Evolutionary conservation across 2,888 invertebrate genomes (phyloP).

Genomic region (Trisateles emortualis): DNA sequence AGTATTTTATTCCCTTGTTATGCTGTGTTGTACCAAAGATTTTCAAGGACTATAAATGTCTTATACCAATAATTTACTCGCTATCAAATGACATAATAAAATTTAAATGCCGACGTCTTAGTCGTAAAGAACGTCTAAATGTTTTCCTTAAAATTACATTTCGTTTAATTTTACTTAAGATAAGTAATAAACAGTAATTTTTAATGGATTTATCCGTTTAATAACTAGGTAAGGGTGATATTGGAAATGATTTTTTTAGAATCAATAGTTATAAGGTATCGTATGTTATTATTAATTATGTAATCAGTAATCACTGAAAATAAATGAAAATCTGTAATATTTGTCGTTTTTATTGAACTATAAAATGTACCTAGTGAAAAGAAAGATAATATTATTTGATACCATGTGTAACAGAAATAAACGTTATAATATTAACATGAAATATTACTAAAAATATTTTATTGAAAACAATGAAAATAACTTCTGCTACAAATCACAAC

Average conservation of each 20-base stretch:
- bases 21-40: slow-evolving; percentile 57
- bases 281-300: slow-evolving; percentile 85
- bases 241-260: slow-evolving; percentile 87
- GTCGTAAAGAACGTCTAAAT: slow-evolving; percentile 48
- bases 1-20: slow-evolving; percentile 46
- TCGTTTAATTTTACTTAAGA: slow-evolving; percentile 48
- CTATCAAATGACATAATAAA: slow-evolving; percentile 44
- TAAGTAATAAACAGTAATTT: slow-evolving; percentile 72
- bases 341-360: slow-evolving; percentile 54
- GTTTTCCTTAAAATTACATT: slow-evolving; percentile 34
- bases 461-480: too few species aligned
- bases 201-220: slow-evolving; percentile 83
- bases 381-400: too few species aligned
- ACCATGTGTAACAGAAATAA: too few species aligned
- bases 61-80: slow-evolving; percentile 30
- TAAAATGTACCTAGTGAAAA: not conserved
- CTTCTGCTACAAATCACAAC: too few species aligned
- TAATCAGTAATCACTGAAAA: slow-evolving; percentile 87
- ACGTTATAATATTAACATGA: too few species aligned
- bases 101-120: slow-evolving; percentile 34
- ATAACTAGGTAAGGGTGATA: slow-evolving; percentile 85
- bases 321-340: slow-evolving; percentile 78
- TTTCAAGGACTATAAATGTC: slow-evolving; percentile 32
- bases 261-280: slow-evolving; percentile 84
- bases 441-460: too few species aligned